Evolutionary conservation across 1,140 invertebrate genomes (phyloP).

Genomic region (Fopius arisanus): DNA sequence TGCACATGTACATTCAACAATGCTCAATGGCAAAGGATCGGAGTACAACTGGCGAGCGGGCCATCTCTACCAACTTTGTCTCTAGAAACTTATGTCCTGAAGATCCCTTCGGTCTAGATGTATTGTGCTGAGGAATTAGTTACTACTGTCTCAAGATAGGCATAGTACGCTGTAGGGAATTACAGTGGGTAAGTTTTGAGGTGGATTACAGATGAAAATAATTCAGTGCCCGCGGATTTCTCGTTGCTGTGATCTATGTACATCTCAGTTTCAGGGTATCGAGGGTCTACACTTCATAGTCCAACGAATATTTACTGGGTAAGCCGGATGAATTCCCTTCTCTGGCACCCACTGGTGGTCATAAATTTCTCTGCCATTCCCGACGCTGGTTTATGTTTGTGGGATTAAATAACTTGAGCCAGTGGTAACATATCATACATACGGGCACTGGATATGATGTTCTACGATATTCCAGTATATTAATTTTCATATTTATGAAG

Average conservation of each 20-base stretch:
- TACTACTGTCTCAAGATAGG: neutral
- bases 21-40: neutral
- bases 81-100: neutral
- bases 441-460: constrained; percentile 10
- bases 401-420: constrained; percentile 63
- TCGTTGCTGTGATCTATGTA: constrained; percentile 1
- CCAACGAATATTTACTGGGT: constrained; percentile 32
- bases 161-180: neutral
- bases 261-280: constrained; percentile 1
- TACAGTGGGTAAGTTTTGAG: neutral
- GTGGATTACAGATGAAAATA: neutral
- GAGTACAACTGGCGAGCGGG: neutral
- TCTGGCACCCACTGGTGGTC: constrained; percentile 43
- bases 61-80: neutral
- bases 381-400: constrained; percentile 55
- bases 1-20: neutral
- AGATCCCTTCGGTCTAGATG: neutral
- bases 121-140: neutral
- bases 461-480: neutral
- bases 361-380: constrained; percentile 55
- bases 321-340: constrained; percentile 15
- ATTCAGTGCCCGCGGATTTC: neutral
- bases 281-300: neutral
- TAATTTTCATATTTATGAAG: neutral
- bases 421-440: constrained; percentile 57